These are phyloP conservation scores for Anas platyrhynchos DNA, from an alignment of 2,113 vertebrate species.

Conservation along the genomic window DNA sequence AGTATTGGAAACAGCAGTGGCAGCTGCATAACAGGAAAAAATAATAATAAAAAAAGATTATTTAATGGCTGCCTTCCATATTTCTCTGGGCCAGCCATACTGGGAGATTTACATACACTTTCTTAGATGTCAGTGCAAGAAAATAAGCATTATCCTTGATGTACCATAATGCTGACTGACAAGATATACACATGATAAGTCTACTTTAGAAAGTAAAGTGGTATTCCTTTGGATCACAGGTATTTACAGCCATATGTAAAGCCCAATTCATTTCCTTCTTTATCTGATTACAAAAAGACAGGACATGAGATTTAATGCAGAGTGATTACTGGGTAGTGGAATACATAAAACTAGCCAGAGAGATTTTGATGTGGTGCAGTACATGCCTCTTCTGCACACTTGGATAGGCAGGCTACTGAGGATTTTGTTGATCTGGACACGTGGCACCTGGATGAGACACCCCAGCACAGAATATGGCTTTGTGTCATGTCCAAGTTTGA, in stretches of 20 bases:
- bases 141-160: not conserved
- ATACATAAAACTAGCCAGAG: not conserved
- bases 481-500: fast-evolving
- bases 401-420: not conserved
- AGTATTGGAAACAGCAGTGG: not conserved
- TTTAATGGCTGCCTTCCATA: not conserved
- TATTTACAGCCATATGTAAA: conserved; percentile 29
- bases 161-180: conserved; percentile 34
- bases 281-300: not conserved
- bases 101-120: conserved; percentile 13
- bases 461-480: not conserved
- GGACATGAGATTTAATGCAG: not conserved
- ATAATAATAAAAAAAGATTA: not conserved
- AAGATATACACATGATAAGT: not conserved
- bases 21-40: not conserved
- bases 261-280: conserved; percentile 1
- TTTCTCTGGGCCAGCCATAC: not conserved
- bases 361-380: not conserved
- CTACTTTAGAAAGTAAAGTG: not conserved
- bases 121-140: conserved; percentile 34
- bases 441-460: not conserved
- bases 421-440: not conserved
- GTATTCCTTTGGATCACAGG: conserved; percentile 36
- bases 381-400: not conserved
- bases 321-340: not conserved